Conservation (phyloP, 2,888 invertebrate genomes). For the Latheticus oryzae region DNA sequence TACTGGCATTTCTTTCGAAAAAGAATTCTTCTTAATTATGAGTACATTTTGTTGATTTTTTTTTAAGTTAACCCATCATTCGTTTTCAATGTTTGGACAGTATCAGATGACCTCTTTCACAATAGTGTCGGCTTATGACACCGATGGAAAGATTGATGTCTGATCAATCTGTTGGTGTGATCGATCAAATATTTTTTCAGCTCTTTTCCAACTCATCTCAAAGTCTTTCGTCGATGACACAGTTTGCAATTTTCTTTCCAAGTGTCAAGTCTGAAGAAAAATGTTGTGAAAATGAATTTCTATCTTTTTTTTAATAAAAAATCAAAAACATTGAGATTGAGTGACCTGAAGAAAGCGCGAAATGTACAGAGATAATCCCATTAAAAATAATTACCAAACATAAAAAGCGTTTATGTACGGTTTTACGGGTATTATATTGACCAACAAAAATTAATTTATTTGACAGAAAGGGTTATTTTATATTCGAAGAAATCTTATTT, state of each 20-base stretch:
- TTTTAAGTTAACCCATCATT: too few relatives aligned
- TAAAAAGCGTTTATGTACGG: slow-evolving; percentile 27
- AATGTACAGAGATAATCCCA: slow-evolving; percentile 15
- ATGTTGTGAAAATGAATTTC: slow-evolving; percentile 17
- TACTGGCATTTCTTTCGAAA: too few relatives aligned
- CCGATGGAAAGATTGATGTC: slow-evolving; percentile 33
- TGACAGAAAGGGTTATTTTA: slow-evolving; percentile 13
- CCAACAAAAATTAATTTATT: slow-evolving; percentile 35
- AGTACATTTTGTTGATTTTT: too few relatives aligned
- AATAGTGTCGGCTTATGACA: slow-evolving; percentile 28
- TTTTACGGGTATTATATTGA: slow-evolving; percentile 32
- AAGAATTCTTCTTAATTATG: too few relatives aligned
- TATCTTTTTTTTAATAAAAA: neutral
- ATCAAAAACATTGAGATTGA: slow-evolving; percentile 2
- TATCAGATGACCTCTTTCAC: too few relatives aligned
- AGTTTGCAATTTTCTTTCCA: too few relatives aligned
- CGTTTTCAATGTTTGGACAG: too few relatives aligned
- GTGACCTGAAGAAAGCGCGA: slow-evolving; percentile 8
- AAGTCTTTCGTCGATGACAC: slow-evolving; percentile 3
- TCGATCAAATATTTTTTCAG: slow-evolving; percentile 32
- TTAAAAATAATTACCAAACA: slow-evolving; percentile 33
- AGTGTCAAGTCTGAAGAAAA: too few relatives aligned
- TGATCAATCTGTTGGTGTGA: slow-evolving; percentile 31
- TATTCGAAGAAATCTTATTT: slow-evolving; percentile 15
- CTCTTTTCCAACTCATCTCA: slow-evolving; percentile 14